Conservation (phyloP, 2,113 vertebrate genomes). For the Dolichallabes microphthalmus region DNA sequence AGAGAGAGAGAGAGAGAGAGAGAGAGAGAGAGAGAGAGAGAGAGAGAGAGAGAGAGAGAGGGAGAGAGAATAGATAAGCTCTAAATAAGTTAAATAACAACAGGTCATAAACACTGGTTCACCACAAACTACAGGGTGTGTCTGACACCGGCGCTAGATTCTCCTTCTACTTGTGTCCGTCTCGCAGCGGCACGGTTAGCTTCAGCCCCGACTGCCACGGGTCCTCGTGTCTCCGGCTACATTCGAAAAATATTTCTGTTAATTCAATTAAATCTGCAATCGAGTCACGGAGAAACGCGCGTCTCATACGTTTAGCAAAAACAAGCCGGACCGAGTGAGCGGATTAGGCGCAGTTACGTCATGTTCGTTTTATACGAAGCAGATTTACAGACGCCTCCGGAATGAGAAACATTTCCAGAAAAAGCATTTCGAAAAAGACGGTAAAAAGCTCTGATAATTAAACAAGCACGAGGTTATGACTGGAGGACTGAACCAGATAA, state of each 20-base stretch:
- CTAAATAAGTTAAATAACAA: slow-evolving; percentile 61
- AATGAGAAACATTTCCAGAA: not conserved
- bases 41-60: slow-evolving; percentile 30
- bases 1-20: too few relatives aligned
- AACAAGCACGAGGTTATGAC: not conserved
- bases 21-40: slow-evolving; percentile 1
- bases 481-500: not conserved
- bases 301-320: not conserved
- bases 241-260: not conserved
- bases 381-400: not conserved
- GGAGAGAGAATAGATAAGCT: slow-evolving; percentile 52
- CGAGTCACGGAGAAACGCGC: too few relatives aligned
- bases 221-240: slow-evolving; percentile 46
- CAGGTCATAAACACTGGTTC: slow-evolving; percentile 65
- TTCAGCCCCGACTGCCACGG: slow-evolving; percentile 54
- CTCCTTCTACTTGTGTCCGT: slow-evolving; percentile 69
- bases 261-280: not conserved
- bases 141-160: slow-evolving; percentile 63
- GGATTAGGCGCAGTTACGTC: too few relatives aligned
- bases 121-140: slow-evolving; percentile 79
- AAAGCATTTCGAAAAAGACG: too few relatives aligned
- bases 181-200: slow-evolving; percentile 56
- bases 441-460: not conserved
- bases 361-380: not conserved
- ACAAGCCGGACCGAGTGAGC: not conserved